Evolutionary conservation across 2,113 vertebrate species (phyloP).

Genomic region (Fukomys damarensis): DNA sequence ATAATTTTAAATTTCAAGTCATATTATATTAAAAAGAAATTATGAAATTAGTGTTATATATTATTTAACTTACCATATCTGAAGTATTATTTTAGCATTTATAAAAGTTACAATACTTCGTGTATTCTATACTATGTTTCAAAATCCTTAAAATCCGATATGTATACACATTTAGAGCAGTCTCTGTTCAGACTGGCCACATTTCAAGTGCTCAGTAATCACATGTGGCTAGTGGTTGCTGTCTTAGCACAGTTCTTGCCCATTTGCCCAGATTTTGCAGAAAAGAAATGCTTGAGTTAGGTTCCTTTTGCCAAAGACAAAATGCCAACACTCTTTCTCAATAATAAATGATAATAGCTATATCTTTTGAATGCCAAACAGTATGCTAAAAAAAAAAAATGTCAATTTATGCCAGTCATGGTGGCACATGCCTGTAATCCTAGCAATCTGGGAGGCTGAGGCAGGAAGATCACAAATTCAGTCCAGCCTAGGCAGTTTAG

Average conservation of each 20-base stretch:
- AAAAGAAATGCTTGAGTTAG: not conserved
- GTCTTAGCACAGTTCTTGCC: not conserved
- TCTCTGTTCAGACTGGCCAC: not conserved
- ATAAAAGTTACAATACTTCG: not conserved
- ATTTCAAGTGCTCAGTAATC: not conserved
- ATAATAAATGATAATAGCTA: not conserved
- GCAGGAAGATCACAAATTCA: not conserved
- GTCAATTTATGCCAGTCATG: too few species aligned
- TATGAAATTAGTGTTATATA: not conserved
- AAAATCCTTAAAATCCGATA: not conserved
- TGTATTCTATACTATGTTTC: not conserved
- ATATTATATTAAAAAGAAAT: not conserved
- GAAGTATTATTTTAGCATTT: not conserved
- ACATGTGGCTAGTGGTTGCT: not conserved
- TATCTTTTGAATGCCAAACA: not conserved
- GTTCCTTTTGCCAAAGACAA: not conserved
- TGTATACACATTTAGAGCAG: not conserved
- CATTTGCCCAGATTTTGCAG: not conserved
- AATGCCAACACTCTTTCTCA: not conserved
- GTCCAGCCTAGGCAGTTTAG: not conserved
- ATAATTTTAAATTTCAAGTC: constrained; percentile 1
- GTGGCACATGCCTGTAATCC: too few species aligned
- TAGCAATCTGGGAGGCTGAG: not conserved
- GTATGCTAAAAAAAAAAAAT: too few species aligned
- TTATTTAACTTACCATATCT: not conserved